Base-by-base conservation (phyloP, 2,797 vertebrate genomes). In the Phaenicophaeus curvirostris region DNA sequence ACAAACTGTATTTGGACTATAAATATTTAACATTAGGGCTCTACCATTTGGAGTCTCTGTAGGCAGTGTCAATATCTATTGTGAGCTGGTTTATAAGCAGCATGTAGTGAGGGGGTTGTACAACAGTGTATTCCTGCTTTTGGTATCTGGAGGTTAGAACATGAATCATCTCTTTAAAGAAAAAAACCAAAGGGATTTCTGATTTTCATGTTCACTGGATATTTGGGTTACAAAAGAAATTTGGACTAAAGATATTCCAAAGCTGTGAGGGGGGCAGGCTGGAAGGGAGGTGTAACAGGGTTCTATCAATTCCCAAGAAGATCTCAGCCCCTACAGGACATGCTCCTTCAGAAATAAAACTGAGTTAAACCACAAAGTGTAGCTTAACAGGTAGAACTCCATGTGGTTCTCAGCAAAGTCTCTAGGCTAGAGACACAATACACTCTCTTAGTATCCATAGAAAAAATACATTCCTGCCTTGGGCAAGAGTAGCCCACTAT, bases 11-110 rank as follows among this genome's bases (percentile, higher is more conserved):
- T 79, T 92, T 85, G 51, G 28, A 85, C 17, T 48, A 89, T 90
- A 95, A 96, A 92, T 90, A 92, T 87, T 95, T 95, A 87, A 87
- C 23, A 31, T 13, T 2, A 6, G 44, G 55, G 20, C 25, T 76
- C 31, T 15, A 77, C 44, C 27, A 57, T 77, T 87, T 77, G 41
- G 25, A 69, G 9, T 41, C 71, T 87, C 71, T 90, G 55, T 57
- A 73, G 65, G 31, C 50, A 82, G 51, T n/a, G 25, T 8, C 71
- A 58, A 3, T 67, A 23, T 67, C 59, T 85, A 69, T 71, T 68
- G 57, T 75, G 46, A 59, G 27, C 27, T 68, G 55, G 25, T 68
- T 50, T 73, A 9, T 46, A 69, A 80, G 30, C 24, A 69, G 30
- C 30, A 50, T 5, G 2, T 31, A 75, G 35, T 0, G 1, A 81